Evolutionary conservation across 1,140 invertebrate species (phyloP), one percentile per base, ranked within the genome.

Genomic region (Episyrphus balteatus): DNA sequence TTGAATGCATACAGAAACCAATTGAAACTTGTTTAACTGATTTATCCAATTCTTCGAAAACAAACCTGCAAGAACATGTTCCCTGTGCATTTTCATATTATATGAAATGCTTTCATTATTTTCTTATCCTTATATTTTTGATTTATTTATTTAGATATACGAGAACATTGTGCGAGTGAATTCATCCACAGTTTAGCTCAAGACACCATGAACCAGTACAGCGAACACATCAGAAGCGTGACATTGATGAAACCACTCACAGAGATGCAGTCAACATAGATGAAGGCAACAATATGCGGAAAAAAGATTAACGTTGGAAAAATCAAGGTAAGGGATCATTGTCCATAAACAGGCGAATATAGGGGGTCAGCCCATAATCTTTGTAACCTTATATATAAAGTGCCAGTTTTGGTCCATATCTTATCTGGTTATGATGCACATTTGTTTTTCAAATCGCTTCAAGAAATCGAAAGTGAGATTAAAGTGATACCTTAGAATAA

Each of bases 361-460:
- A 48, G 52, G 46, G 58, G 56, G 39, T 46, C 55, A 33, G 55
- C 56, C 10, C 60, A 65, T 50, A 42, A 38, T 19, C 30, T 46
- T 26, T 65, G 56, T 46, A 63, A 67, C 51, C 32, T 66, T 34
- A 53, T 56, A 37, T 60, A 50, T 50, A 52, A 51, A 42, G 41
- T 51, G 43, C n/a, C n/a, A n/a, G n/a, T n/a, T n/a, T n/a, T n/a
- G n/a, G n/a, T n/a, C n/a, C 62, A 70, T 52, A 69, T 68, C 52
- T 50, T 69, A 8, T 40, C 42, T 9, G 56, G 54, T 2, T 70
- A 70, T 51, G 63, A 72, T 54, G 49, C 52, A 15, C 61, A 68
- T 56, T 59, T 67, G 37, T 51, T 65, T n/a, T n/a, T n/a, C n/a
- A n/a, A n/a, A n/a, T n/a, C n/a, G n/a, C n/a, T n/a, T n/a, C n/a